These are phyloP conservation scores for Cephus cinctus DNA, from an alignment of 1,140 invertebrate genomes.

Conservation along the genomic window DNA sequence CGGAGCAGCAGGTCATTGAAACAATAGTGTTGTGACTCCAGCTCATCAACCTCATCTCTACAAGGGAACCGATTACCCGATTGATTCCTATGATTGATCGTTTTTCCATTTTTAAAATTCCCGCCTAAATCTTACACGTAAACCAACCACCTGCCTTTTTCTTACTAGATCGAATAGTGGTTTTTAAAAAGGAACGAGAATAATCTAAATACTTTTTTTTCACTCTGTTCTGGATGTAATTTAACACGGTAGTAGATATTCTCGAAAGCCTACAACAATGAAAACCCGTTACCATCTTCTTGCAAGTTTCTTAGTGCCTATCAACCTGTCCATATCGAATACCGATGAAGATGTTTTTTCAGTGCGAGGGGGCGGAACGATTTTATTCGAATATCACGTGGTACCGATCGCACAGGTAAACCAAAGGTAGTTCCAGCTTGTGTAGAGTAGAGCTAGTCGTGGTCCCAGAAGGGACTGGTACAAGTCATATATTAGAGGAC, in stretches of 20 bases:
- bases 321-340: not conserved
- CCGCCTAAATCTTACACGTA: not conserved
- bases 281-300: too few species aligned
- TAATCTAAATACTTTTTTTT: constrained; percentile 9
- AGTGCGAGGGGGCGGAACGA: not conserved
- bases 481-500: constrained; percentile 50
- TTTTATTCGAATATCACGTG: not conserved
- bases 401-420: not conserved
- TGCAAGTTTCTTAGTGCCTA: too few species aligned
- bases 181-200: too few species aligned
- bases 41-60: constrained; percentile 25
- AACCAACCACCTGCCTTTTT: too few species aligned
- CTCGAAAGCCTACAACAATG: too few species aligned
- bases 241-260: too few species aligned
- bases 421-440: constrained; percentile 9
- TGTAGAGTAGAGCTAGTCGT: constrained; percentile 13
- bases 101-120: constrained; percentile 1
- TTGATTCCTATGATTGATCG: constrained; percentile 36
- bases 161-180: too few species aligned
- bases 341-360: not conserved
- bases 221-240: constrained; percentile 3
- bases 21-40: constrained; percentile 38
- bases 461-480: constrained; percentile 24
- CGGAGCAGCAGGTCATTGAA: constrained; percentile 36
- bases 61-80: constrained; percentile 12